Base-by-base conservation (phyloP, 2,797 vertebrate species). In the Strix occidentalis region DNA sequence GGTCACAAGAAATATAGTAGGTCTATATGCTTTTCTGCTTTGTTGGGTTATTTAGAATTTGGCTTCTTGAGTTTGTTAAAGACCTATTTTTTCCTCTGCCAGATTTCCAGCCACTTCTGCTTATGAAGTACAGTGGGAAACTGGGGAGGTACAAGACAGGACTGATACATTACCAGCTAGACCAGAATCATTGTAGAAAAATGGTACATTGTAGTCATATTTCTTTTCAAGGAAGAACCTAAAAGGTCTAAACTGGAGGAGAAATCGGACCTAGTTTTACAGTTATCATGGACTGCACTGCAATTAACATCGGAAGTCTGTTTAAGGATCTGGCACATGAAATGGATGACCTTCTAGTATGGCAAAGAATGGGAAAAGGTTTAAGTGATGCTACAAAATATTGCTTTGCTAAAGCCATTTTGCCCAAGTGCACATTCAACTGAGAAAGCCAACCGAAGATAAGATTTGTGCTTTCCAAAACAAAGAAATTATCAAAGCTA, bases 171-270 rank as follows among this genome's bases (percentile, higher is more conserved):
- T 21, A 39, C 31, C 39, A 63, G 13, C 64, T 46, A 87, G 37
- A n/a, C 5, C 11, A 46, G 53, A 87, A 71, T 28, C 8, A 39
- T 1, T 46, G 25, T 58, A 66, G 26, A 57, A 82, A 68, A 68
- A 37, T 8, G 2, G 16, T 64, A 18, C 26, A 31, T n/a, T 0
- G 0, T 24, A 24, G 50, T 28, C 28, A 14, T 82, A 66, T 39
- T 58, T 63, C 77, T 78, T 58, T 31, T 23, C 29, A 51, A 68
- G 24, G 18, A 71, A 46, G 16, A 57, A 63, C 51, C 48, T 46
- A 85, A 51, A 39, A 57, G 16, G 23, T 61, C 25, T 68, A 21
- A 53, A 45, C 43, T 25, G 43, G 13, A 79, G 23, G 31, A 66
- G 9, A 76, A 77, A 48, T 18, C 13, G 10, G 11, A 57, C 24